phyloP scores from a whole-genome alignment of 1,140 invertebrate genomes.

The Pogonomyrmex californicus region DNA sequence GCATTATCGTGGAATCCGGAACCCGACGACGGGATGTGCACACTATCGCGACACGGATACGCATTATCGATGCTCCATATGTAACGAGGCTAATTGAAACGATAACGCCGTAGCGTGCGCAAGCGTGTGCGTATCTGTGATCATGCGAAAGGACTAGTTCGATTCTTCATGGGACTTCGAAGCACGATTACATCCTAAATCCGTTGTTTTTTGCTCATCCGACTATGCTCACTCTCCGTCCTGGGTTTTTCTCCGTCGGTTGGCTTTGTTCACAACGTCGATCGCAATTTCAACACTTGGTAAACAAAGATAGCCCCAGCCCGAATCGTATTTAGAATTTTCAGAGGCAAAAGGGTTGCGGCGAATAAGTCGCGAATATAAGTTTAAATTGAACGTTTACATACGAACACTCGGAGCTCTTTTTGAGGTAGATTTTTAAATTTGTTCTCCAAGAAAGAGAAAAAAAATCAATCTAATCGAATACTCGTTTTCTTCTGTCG shows the following conservation, averaged over 20 bases:
- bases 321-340: neutral
- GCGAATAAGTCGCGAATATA: neutral
- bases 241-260: neutral
- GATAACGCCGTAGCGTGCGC: conserved; percentile 63
- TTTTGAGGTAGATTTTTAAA: too few relatives aligned
- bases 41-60: conserved; percentile 11
- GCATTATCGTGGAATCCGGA: conserved; percentile 43
- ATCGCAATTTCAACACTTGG: neutral
- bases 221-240: conserved; percentile 34
- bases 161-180: neutral
- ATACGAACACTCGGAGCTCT: neutral
- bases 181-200: conserved; percentile 14
- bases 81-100: conserved; percentile 76
- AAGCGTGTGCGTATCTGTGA: neutral
- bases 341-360: neutral
- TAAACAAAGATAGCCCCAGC: neutral
- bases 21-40: conserved; percentile 23
- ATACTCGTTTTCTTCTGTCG: neutral
- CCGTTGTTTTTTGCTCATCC: neutral
- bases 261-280: conserved; percentile 8
- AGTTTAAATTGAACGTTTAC: neutral
- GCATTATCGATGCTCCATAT: conserved; percentile 61
- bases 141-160: conserved; percentile 11
- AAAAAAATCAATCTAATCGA: neutral
- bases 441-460: too few relatives aligned